Conservation (phyloP, 2,888 invertebrate genomes). For the Orgyia antiqua region DNA sequence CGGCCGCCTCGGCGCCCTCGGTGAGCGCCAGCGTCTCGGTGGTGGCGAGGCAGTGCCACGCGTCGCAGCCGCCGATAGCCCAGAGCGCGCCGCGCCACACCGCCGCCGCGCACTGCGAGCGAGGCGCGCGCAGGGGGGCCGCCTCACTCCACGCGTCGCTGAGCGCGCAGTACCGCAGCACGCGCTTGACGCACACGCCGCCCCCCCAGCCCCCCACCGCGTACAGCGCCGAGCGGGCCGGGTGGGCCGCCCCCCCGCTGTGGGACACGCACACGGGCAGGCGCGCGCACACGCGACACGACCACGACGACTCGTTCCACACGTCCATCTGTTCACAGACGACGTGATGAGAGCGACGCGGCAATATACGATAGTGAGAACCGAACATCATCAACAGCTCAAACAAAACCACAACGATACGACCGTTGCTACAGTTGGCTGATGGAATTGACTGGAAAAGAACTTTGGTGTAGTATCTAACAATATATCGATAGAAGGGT, state of each 20-base stretch:
- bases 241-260: constrained; percentile 83
- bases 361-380: too few relatives aligned
- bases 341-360: background rate
- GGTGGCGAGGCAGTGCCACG: constrained; percentile 87
- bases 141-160: constrained; percentile 82
- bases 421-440: too few relatives aligned
- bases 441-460: too few relatives aligned
- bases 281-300: constrained; percentile 23
- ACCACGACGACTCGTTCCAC: constrained; percentile 15
- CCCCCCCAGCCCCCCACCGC: constrained; percentile 83
- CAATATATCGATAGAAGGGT: too few relatives aligned
- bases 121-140: constrained; percentile 81
- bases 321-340: constrained; percentile 16
- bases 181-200: constrained; percentile 79
- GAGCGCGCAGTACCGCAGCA: constrained; percentile 83
- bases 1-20: constrained; percentile 56
- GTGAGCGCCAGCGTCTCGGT: constrained; percentile 49
- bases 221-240: constrained; percentile 67
- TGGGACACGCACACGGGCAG: constrained; percentile 81
- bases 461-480: too few relatives aligned
- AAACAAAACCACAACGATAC: too few relatives aligned
- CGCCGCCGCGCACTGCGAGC: constrained; percentile 88
- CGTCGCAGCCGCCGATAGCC: constrained; percentile 91
- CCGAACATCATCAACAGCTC: too few relatives aligned
- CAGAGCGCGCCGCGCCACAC: constrained; percentile 83